Evolutionary conservation across 2,113 vertebrate species (phyloP).

Genomic region (Actenoides hombroni): DNA sequence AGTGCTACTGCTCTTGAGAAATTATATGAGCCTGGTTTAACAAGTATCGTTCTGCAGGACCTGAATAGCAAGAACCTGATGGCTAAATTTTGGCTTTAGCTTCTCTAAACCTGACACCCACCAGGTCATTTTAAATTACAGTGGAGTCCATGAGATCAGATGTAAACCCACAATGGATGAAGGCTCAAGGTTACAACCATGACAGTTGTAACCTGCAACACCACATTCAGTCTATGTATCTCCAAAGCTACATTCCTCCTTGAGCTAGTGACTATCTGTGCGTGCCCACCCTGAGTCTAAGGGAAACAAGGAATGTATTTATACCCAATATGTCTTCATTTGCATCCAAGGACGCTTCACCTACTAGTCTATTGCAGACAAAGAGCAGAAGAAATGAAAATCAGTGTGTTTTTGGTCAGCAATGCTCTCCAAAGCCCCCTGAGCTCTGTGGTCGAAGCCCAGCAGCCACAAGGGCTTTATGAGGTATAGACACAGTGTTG

Average conservation of each 20-base stretch:
- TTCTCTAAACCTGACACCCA: neutral
- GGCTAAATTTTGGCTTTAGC: neutral
- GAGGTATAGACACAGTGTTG: fast-evolving
- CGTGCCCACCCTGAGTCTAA: neutral
- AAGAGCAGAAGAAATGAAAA: neutral
- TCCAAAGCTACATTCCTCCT: neutral
- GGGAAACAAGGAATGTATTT: neutral
- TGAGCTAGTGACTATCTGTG: neutral
- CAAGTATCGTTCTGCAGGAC: neutral
- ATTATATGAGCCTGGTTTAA: neutral
- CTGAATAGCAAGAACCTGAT: neutral
- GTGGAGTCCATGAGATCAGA: neutral
- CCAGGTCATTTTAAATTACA: neutral
- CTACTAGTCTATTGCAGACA: fast-evolving
- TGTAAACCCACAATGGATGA: neutral
- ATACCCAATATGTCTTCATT: neutral
- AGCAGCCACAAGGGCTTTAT: fast-evolving
- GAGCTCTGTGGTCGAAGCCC: fast-evolving
- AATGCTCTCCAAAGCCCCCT: neutral
- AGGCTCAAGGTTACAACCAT: neutral
- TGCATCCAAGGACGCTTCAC: neutral
- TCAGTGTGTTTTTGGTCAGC: fast-evolving
- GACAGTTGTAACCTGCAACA: neutral
- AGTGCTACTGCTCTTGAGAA: neutral
- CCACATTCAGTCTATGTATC: neutral